Base-by-base conservation (phyloP, 1,140 invertebrate species). In the Zaprionus gabonicus region DNA sequence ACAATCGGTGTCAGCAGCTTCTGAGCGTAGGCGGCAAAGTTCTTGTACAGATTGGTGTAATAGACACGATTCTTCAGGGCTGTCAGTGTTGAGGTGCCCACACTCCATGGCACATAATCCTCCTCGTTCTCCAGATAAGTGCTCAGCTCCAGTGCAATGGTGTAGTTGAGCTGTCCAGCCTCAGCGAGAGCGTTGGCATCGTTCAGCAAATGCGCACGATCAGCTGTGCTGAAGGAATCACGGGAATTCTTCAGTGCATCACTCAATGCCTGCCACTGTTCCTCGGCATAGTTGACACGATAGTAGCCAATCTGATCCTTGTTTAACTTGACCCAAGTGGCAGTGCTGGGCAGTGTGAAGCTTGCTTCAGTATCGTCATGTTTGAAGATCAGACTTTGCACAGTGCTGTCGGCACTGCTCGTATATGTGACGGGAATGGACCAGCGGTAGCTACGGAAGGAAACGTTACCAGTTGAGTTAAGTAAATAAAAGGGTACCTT, bases 251-350 rank as follows among this genome's bases (percentile, higher is more conserved):
- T 87, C 1, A 97, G 91, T 25, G 95, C 92, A 1, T 94, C 85
- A 5, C 93, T 94, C 4, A 98, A 92, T 2, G 88, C 93, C 25
- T 94, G 78, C 97, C 97, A 98, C 77, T 95, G 94, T 0, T 93
- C 91, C 3, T 82, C 17, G 1, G 95, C 92, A 84, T 99, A 99
- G 91, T 98, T 98, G 0, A 98, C 97, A 51, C 97, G 94, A 92
- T 98, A 99, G 88, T 96, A 99, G 1, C 98, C 98, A 13, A 96
- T 94, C 94, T 98, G 97, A 71, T 96, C 95, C 55, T 95, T 95
- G 88, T 99, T 99, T 38, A 98, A 95, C 94, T 98, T 98, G 1
- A 98, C 93, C 96, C 97, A 98, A n/a, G 93, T 93, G 1, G 94
- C 93, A 31, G 82, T 56, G 20, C 59, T 71, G 4, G 62, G 12